A percentile compares a stretch with the other conserved stretches of the same genome.
These are phyloP conservation scores for Scylla paramamosain DNA, from an alignment of 1,140 invertebrate species.

Conservation along the genomic window DNA sequence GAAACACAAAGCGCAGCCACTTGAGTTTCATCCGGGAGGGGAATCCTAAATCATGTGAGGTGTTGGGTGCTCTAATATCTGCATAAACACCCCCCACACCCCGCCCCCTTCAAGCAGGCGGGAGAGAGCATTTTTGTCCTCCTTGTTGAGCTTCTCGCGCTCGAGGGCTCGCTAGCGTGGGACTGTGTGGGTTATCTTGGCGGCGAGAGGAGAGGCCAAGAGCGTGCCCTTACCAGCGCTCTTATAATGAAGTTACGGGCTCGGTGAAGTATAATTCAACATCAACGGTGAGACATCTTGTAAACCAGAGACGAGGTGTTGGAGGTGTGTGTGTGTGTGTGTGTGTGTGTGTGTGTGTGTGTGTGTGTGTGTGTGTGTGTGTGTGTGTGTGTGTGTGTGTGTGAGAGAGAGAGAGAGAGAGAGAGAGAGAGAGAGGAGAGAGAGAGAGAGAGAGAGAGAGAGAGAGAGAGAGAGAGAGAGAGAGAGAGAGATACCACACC, in stretches of 20 bases:
- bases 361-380: too few species aligned
- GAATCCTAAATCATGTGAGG: conserved; percentile 70
- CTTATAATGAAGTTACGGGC: neutral
- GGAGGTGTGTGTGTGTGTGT: neutral
- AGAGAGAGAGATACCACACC: neutral
- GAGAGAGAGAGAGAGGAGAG: too few species aligned
- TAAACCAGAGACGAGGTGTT: neutral
- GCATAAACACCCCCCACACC: conserved; percentile 54
- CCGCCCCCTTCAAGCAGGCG: neutral
- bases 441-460: conserved; percentile 7
- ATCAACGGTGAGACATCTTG: neutral
- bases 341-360: too few species aligned
- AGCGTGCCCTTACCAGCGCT: neutral
- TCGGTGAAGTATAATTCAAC: neutral
- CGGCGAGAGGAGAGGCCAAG: neutral
- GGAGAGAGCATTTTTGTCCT: neutral
- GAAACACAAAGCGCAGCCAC: conserved; percentile 63
- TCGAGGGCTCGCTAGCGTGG: neutral
- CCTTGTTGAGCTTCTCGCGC: neutral
- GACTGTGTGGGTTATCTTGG: conserved; percentile 15
- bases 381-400: too few species aligned
- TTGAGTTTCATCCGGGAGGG: conserved; percentile 64
- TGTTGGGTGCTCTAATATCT: conserved; percentile 62
- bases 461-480: conserved; percentile 20
- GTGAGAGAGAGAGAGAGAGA: too few species aligned